Conservation (phyloP, 1,140 invertebrate genomes). For the Drosophila mojavensis region DNA sequence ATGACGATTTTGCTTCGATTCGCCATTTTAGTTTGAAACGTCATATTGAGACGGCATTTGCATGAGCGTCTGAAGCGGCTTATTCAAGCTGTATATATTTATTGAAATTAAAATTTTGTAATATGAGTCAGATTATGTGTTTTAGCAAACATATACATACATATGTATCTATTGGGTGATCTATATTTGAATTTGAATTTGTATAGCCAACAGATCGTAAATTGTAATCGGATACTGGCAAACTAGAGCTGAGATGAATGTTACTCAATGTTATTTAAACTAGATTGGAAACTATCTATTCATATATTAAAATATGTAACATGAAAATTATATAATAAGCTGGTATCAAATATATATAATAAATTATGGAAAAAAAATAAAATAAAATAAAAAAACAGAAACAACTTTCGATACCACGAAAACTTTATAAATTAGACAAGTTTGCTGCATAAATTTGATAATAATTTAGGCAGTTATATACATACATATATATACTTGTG, state of each 20-base stretch:
- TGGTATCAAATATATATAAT: too few species aligned
- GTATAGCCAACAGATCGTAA: constrained; percentile 24
- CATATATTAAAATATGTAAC: too few species aligned
- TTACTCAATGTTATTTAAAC: background rate
- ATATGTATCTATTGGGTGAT: constrained; percentile 10
- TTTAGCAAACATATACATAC: constrained; percentile 20
- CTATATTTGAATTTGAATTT: constrained; percentile 12
- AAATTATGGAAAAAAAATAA: too few species aligned
- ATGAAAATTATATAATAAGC: too few species aligned
- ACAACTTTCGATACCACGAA: too few species aligned
- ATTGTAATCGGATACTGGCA: constrained; percentile 21
- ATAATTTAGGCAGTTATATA: too few species aligned
- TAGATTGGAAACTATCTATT: too few species aligned
- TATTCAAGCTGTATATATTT: constrained; percentile 11
- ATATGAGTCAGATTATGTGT: constrained; percentile 7
- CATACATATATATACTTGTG: too few species aligned
- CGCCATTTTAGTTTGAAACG: constrained; percentile 70
- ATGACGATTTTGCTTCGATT: constrained; percentile 50
- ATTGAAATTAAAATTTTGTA: constrained; percentile 22
- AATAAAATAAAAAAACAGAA: too few species aligned
- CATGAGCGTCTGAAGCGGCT: constrained; percentile 17
- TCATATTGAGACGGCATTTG: constrained; percentile 21
- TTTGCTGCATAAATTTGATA: background rate
- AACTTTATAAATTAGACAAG: background rate
- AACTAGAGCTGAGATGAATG: background rate